Base-by-base conservation (phyloP, 2,113 vertebrate genomes). In the Rhinopomastus cyanomelas region DNA sequence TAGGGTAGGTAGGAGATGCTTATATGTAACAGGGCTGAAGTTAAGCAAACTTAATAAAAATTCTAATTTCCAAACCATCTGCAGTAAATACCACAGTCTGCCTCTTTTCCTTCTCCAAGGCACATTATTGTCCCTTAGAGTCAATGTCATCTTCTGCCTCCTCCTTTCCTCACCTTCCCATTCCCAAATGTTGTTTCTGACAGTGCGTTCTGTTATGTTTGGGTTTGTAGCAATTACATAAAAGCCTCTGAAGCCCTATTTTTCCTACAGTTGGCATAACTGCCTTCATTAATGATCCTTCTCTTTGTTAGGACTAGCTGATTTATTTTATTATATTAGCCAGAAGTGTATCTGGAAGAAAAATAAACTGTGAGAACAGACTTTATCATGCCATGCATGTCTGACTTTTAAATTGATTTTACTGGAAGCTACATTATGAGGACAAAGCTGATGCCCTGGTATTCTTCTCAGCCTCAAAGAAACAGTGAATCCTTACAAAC, bases 311-410 rank as follows among this genome's bases (percentile, higher is more conserved):
- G 65, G 68, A 65, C 16, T 19, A 72, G 36, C 30, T 78, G 89
- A 91, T 91, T 89, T 89, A 87, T 92, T 85, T 89, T 91, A 92
- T 93, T 90, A 7, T 64, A 57, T 91, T 92, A 88, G 65, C 91
- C 68, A 92, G 73, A 79, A 92, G 65, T 65, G 5, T 78, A 90
- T 75, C 79, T 68, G 49, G 60, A 83, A 85, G 79, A 30, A 90
- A 92, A 90, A 91, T 29, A 77, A 88, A 53, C 81, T 39, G 32
- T 76, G 68, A 83, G 90, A 77, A 74, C 16, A 53, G 64, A 32
- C 36, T 4, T 95, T 90, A 80, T 66, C 74, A 89, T 93, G 73
- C 85, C 32, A 19, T 4, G 37, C 93, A 95, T 0, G 19, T 64
- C 49, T 73, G 87, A 83, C 57, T 93, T 87, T 83, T 66, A 72